Conservation (phyloP, 2,888 invertebrate species). For the Ophion ventricosus region DNA sequence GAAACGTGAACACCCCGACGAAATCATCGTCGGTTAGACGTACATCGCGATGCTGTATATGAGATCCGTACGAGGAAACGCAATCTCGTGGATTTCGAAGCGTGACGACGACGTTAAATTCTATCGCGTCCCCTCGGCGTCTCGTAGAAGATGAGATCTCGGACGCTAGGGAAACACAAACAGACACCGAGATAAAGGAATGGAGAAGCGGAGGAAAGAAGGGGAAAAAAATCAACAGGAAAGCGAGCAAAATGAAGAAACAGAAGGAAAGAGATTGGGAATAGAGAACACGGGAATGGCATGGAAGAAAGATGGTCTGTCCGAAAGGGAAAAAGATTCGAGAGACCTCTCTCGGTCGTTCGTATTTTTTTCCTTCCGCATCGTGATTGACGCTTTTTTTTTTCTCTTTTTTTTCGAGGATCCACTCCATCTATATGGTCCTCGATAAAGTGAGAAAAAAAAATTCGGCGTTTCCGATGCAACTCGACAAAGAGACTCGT, state of each 20-base stretch:
- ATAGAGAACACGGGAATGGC: neutral
- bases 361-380: constrained; percentile 18
- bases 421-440: neutral
- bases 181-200: constrained; percentile 23
- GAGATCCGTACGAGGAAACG: constrained; percentile 28
- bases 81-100: constrained; percentile 35
- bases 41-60: constrained; percentile 69
- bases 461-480: constrained; percentile 35
- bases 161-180: constrained; percentile 16
- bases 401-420: constrained; percentile 2
- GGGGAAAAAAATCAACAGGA: constrained; percentile 5
- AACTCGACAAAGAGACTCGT: constrained; percentile 49
- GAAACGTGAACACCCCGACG: constrained; percentile 68
- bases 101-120: constrained; percentile 18
- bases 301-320: constrained; percentile 10
- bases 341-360: constrained; percentile 32
- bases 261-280: neutral
- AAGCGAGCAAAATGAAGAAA: constrained; percentile 7
- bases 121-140: constrained; percentile 23
- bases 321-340: constrained; percentile 34
- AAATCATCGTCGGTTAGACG: constrained; percentile 67
- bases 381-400: constrained; percentile 10
- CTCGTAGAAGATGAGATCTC: constrained; percentile 48
- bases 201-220: constrained; percentile 27
- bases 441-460: constrained; percentile 21